Conservation (phyloP, 2,113 vertebrate genomes). For the Verasper variegatus region DNA sequence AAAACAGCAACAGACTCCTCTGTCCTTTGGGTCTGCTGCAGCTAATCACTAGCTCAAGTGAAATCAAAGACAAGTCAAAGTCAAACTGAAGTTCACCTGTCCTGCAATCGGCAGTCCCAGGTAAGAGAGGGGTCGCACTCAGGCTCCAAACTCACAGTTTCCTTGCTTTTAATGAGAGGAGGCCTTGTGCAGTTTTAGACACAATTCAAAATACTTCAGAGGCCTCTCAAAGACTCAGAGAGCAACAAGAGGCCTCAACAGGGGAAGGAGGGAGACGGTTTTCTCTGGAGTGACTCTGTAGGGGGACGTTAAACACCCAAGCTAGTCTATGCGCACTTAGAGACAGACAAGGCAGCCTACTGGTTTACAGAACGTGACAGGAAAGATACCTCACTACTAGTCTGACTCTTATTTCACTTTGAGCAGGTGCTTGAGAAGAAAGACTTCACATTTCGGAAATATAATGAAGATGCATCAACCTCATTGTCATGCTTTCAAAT, state of each 20-base stretch:
- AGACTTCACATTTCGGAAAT: conserved; percentile 77
- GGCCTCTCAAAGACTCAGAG: conserved; percentile 63
- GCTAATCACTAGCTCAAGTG: conserved; percentile 23
- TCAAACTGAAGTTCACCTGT: conserved; percentile 48
- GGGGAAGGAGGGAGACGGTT: background rate
- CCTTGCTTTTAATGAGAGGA: conserved; percentile 50
- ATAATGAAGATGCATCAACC: conserved; percentile 69
- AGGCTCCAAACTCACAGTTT: conserved; percentile 39
- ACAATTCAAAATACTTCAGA: conserved; percentile 60
- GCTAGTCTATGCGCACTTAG: conserved; percentile 55
- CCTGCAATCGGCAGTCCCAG: conserved; percentile 6
- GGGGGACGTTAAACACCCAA: conserved; percentile 53
- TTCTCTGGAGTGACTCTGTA: conserved; percentile 36
- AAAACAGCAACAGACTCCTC: conserved; percentile 42
- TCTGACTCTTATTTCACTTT: conserved; percentile 52
- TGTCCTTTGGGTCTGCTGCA: conserved; percentile 17
- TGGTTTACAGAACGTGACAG: conserved; percentile 68
- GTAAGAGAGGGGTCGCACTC: conserved; percentile 29
- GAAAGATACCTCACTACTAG: conserved; percentile 58
- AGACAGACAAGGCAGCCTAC: conserved; percentile 66
- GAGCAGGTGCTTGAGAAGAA: conserved; percentile 60
- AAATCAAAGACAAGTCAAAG: conserved; percentile 34
- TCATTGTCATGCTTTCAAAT: conserved; percentile 75
- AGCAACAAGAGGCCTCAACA: conserved; percentile 69
- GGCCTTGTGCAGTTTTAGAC: conserved; percentile 58